Percentiles rank a stretch among this genome's conserved stretches.
Evolutionary conservation across 37 sponge, comb jelly and placozoan genomes (phyloP).

Genomic region (Theonella swinhoei): DNA sequence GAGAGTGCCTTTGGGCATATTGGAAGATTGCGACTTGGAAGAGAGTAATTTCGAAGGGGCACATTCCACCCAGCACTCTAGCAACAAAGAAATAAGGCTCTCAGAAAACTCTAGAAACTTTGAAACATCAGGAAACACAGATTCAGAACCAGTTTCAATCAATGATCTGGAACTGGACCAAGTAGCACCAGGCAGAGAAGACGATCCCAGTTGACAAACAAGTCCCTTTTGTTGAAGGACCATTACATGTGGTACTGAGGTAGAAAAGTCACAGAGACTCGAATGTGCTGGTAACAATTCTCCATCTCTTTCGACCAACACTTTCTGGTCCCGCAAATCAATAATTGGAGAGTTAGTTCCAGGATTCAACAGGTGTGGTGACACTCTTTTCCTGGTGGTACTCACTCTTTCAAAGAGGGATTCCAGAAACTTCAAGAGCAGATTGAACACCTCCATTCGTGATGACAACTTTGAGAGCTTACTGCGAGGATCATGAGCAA

Average conservation of each 20-base stretch:
- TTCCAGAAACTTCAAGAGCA: constrained; percentile 9
- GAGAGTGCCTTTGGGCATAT: background rate
- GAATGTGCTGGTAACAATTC: background rate
- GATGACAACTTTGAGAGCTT: constrained; percentile 9
- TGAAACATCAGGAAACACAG: background rate
- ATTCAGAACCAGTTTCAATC: background rate
- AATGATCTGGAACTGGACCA: background rate
- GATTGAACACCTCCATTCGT: constrained; percentile 2
- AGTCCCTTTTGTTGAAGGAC: constrained; percentile 8
- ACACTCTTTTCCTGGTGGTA: too few relatives aligned
- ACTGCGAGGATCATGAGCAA: background rate
- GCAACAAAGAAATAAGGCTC: background rate
- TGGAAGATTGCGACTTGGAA: background rate
- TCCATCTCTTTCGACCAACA: background rate
- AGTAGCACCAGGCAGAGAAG: too few relatives aligned
- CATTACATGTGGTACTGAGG: constrained; percentile 1
- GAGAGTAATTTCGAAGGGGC: background rate
- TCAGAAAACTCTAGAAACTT: background rate
- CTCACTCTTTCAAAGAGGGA: background rate
- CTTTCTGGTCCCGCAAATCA: background rate
- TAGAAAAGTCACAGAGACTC: background rate
- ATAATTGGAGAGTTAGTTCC: too few relatives aligned
- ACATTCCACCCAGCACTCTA: constrained; percentile 47
- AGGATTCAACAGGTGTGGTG: too few relatives aligned
- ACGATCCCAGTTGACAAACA: background rate